Evolutionary conservation across 2,888 invertebrate species (phyloP).

Genomic region (Steromphala cineraria): DNA sequence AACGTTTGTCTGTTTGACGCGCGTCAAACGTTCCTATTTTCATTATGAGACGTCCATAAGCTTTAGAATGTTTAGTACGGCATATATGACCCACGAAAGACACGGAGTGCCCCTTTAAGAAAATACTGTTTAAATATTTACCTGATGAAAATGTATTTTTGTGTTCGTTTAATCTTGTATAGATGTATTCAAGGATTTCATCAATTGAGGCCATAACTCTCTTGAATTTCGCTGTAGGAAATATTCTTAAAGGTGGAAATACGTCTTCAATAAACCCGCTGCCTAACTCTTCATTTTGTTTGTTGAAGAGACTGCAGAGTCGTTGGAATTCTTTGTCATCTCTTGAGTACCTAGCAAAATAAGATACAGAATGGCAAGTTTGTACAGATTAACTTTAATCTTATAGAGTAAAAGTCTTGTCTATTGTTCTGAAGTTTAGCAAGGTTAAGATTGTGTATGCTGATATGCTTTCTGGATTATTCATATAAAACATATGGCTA

Average conservation of each 20-base stretch:
- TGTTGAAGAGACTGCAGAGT: not conserved
- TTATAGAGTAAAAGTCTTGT: too few species aligned
- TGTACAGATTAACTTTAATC: too few species aligned
- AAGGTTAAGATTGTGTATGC: too few species aligned
- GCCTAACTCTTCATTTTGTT: not conserved
- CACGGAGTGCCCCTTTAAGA: too few species aligned
- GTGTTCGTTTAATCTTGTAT: not conserved
- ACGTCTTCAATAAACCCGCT: conserved; percentile 21
- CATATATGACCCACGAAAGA: too few species aligned
- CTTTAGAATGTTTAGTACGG: too few species aligned
- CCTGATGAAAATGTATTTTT: conserved; percentile 5
- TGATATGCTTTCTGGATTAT: too few species aligned
- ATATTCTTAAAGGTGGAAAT: conserved; percentile 3
- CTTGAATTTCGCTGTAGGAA: conserved; percentile 2
- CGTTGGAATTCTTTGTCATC: conserved; percentile 1
- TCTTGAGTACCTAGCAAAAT: not conserved
- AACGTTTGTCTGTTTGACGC: too few species aligned
- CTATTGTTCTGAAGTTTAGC: too few species aligned
- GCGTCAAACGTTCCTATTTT: too few species aligned
- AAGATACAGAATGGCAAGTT: not conserved
- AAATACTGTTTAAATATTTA: not conserved
- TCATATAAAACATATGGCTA: too few species aligned
- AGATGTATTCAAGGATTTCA: not conserved
- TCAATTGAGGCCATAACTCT: not conserved
- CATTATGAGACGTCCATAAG: too few species aligned